Percentiles rank a stretch among this genome's conserved stretches.
Conservation (phyloP, 2,888 invertebrate genomes). For the Xestia ashworthii region DNA sequence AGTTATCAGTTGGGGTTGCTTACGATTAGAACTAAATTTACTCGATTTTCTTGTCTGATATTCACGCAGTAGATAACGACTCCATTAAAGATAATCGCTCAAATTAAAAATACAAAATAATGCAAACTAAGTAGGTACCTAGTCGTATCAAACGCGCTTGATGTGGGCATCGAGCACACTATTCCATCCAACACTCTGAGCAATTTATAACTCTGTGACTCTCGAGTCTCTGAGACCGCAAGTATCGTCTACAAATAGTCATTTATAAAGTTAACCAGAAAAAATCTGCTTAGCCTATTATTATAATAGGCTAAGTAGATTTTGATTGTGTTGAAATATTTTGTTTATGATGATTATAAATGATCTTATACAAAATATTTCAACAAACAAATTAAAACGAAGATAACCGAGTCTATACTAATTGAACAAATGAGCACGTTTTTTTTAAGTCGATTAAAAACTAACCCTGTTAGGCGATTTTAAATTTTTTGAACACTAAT, state of each 20-base stretch:
- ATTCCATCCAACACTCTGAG: not conserved
- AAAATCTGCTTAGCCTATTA: no score
- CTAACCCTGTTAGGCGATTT: slow-evolving; percentile 41
- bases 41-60: not conserved
- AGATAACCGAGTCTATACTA: not conserved
- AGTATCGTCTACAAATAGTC: not conserved
- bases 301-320: no score
- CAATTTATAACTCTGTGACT: no score
- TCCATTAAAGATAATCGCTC: not conserved
- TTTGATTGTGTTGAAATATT: no score
- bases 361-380: not conserved
- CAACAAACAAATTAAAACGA: not conserved
- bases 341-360: no score
- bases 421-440: not conserved
- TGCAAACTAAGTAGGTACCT: not conserved
- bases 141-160: not conserved
- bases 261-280: no score
- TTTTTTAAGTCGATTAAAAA: not conserved
- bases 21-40: slow-evolving; percentile 23
- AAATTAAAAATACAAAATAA: not conserved
- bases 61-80: not conserved
- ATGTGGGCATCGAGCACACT: not conserved
- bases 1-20: slow-evolving; percentile 61
- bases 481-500: not conserved
- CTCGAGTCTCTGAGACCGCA: not conserved